A percentile compares a stretch with the other conserved stretches of the same genome.
Conservation (phyloP, 2,888 invertebrate species). For the Cerastoderma edule region DNA sequence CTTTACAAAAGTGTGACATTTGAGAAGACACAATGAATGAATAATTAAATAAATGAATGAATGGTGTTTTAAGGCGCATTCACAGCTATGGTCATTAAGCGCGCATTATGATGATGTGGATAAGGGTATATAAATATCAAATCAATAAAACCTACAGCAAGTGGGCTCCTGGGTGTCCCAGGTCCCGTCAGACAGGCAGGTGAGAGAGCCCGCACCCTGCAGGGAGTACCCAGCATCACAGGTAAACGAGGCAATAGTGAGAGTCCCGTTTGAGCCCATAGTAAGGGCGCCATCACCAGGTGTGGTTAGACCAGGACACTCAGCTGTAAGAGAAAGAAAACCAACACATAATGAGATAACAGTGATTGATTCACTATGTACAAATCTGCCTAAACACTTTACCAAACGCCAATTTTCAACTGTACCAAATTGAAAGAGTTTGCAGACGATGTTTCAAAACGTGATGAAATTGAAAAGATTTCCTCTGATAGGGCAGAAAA, state of each 20-base stretch:
- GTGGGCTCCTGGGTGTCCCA: slow-evolving; percentile 29
- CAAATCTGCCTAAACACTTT: too few relatives aligned
- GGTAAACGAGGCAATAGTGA: slow-evolving; percentile 28
- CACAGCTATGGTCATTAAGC: too few relatives aligned
- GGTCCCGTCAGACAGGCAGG: slow-evolving; percentile 37
- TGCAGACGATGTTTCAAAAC: too few relatives aligned
- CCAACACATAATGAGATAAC: not conserved
- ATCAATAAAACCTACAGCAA: slow-evolving; percentile 15
- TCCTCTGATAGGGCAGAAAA: too few relatives aligned
- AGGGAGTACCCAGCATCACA: slow-evolving; percentile 44
- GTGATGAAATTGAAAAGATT: too few relatives aligned
- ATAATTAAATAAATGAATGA: too few relatives aligned
- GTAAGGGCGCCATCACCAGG: slow-evolving; percentile 27
- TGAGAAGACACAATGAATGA: not conserved
- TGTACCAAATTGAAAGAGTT: too few relatives aligned
- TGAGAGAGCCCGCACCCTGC: not conserved
- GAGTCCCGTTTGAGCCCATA: slow-evolving; percentile 30
- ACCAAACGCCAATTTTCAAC: too few relatives aligned
- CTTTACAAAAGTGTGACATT: not conserved
- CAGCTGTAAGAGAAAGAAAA: slow-evolving; percentile 25
- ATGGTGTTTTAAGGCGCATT: too few relatives aligned
- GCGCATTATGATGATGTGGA: too few relatives aligned
- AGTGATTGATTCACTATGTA: too few relatives aligned
- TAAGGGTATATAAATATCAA: not conserved
- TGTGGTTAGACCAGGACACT: slow-evolving; percentile 27